Evolutionary conservation across 2,888 invertebrate species (phyloP).

Genomic region (Caenorhabditis sp.): DNA sequence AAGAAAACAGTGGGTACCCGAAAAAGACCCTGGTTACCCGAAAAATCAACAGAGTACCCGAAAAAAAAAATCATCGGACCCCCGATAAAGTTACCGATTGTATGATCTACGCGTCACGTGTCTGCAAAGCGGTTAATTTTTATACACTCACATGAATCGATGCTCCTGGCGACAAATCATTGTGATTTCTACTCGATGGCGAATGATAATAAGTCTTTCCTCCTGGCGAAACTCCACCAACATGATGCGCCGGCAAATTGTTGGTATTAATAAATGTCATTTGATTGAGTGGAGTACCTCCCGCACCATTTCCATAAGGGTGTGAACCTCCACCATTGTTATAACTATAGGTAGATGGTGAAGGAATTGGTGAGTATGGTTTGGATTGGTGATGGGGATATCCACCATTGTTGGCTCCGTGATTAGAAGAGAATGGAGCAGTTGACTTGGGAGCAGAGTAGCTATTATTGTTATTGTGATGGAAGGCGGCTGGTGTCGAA

Average conservation of each 20-base stretch:
- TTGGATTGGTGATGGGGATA: not conserved
- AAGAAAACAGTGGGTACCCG: no score
- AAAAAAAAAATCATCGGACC: no score
- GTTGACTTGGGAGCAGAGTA: not conserved
- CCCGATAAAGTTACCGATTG: no score
- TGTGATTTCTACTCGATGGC: conserved; percentile 46
- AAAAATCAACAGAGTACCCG: no score
- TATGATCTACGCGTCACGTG: no score
- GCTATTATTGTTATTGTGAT: not conserved
- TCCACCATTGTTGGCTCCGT: not conserved
- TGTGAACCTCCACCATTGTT: conserved; percentile 42
- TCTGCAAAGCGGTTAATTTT: not conserved
- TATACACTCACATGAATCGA: conserved; percentile 37
- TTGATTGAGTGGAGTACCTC: conserved; percentile 51
- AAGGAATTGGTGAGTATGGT: conserved; percentile 6
- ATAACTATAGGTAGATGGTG: conserved; percentile 36
- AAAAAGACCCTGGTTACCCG: no score
- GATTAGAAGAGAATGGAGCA: not conserved
- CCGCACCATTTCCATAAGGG: conserved; percentile 36
- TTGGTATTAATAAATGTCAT: conserved; percentile 48
- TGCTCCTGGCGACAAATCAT: conserved; percentile 61
- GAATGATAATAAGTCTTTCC: conserved; percentile 50
- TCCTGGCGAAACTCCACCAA: not conserved
- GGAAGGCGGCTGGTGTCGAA: conserved; percentile 22
- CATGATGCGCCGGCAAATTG: not conserved